A percentile compares a stretch with the other conserved stretches of the same genome.
Conservation (phyloP, 1,140 invertebrate genomes). For the Drosophila lacteicornis region DNA sequence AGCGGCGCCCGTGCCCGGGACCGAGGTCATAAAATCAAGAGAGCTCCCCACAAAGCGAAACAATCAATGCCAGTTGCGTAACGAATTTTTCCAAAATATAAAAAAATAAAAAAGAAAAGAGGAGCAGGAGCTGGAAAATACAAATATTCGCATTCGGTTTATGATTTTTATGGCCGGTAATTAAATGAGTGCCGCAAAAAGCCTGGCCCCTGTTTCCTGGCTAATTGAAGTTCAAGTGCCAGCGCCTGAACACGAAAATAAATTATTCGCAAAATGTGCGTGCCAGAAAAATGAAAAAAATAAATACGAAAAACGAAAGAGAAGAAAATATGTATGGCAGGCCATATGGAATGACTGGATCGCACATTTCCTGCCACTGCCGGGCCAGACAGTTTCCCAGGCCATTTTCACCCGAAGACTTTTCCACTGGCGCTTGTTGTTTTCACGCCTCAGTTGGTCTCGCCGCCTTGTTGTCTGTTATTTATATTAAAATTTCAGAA, state of each 20-base stretch:
- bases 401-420: conserved; percentile 26
- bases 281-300: conserved; percentile 2
- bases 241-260: conserved; percentile 30
- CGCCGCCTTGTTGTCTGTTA: conserved; percentile 29
- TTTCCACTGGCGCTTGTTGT: conserved; percentile 51
- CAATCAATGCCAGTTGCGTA: conserved; percentile 46
- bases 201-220: conserved; percentile 31
- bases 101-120: conserved; percentile 11
- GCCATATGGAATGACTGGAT: conserved; percentile 42
- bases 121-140: neutral
- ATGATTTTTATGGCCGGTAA: conserved; percentile 49
- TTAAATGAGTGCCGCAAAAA: conserved; percentile 44
- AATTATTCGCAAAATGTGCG: conserved; percentile 48
- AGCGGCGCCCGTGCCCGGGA: conserved; percentile 2
- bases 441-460: conserved; percentile 61
- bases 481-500: conserved; percentile 55
- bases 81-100: conserved; percentile 13
- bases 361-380: conserved; percentile 43
- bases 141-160: conserved; percentile 36
- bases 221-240: conserved; percentile 73
- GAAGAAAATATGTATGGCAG: conserved; percentile 1
- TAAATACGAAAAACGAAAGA: neutral
- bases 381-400: conserved; percentile 39
- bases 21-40: conserved; percentile 64
- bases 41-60: conserved; percentile 30